Evolutionary conservation across 2,797 vertebrate species (phyloP).

Genomic region (Phalanger gymnotis): DNA sequence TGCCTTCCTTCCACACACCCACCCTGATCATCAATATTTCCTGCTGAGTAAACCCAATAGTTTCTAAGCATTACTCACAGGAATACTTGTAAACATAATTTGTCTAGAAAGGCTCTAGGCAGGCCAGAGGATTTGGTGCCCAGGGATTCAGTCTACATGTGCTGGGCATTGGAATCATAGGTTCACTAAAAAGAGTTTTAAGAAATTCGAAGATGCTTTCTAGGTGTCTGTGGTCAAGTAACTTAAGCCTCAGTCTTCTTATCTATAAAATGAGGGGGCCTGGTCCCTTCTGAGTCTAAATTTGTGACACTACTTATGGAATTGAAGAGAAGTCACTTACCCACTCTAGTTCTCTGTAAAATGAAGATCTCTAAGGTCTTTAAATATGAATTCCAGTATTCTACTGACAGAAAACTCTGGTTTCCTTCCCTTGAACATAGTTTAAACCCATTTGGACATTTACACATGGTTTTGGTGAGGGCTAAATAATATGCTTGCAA

Average conservation of each 20-base stretch:
- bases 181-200: background rate
- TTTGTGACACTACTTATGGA: background rate
- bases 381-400: background rate
- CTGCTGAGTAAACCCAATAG: background rate
- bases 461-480: conserved; percentile 1
- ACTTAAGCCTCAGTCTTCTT: background rate
- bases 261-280: background rate
- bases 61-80: background rate
- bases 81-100: background rate
- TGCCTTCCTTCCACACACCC: background rate
- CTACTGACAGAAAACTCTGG: conserved; percentile 8
- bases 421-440: background rate
- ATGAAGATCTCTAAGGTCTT: background rate
- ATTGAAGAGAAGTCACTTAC: background rate
- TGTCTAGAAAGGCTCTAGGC: background rate
- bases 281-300: background rate
- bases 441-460: conserved; percentile 50
- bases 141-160: background rate
- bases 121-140: background rate
- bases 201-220: background rate
- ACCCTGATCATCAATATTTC: background rate
- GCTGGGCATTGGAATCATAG: background rate
- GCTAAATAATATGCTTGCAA: conserved; percentile 41
- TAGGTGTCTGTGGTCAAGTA: background rate
- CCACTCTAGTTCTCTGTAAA: background rate